Conservation (phyloP, 2,797 vertebrate genomes). For the Phataginus tetradactyla region DNA sequence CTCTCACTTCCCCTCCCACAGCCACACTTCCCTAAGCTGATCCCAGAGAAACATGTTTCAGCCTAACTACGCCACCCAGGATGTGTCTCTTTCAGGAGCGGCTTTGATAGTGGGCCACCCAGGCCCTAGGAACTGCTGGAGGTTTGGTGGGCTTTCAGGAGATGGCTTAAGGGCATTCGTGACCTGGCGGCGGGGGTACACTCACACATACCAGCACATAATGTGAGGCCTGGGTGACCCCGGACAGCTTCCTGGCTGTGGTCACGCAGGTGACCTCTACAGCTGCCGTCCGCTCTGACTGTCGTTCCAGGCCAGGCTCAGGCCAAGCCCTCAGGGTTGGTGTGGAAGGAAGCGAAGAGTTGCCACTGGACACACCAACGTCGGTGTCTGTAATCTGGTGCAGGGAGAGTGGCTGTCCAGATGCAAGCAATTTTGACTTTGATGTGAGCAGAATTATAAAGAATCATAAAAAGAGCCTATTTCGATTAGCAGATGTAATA, state of each 20-base stretch:
- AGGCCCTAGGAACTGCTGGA: neutral
- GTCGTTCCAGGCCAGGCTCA: neutral
- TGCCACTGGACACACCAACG: neutral
- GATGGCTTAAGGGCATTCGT: neutral
- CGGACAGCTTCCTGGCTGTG: neutral
- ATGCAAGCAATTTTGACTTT: constrained; percentile 70
- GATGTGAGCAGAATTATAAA: constrained; percentile 71
- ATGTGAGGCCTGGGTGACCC: neutral
- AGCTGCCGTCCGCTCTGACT: neutral
- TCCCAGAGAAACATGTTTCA: neutral
- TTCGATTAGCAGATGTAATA: too few species aligned
- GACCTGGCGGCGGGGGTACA: neutral
- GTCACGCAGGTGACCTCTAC: neutral
- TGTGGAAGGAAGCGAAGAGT: neutral
- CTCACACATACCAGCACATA: neutral
- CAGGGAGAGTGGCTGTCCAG: constrained; percentile 27
- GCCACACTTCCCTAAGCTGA: neutral
- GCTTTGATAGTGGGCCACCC: neutral
- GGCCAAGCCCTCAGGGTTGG: neutral
- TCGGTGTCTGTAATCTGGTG: constrained; percentile 29
- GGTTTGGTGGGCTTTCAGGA: neutral
- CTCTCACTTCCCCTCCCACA: neutral
- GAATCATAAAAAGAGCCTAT: constrained; percentile 52
- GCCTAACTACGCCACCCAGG: neutral
- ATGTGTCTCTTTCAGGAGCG: neutral